Evolutionary conservation across 2,888 invertebrate species (phyloP).

Genomic region (Caenorhabditis plicata): DNA sequence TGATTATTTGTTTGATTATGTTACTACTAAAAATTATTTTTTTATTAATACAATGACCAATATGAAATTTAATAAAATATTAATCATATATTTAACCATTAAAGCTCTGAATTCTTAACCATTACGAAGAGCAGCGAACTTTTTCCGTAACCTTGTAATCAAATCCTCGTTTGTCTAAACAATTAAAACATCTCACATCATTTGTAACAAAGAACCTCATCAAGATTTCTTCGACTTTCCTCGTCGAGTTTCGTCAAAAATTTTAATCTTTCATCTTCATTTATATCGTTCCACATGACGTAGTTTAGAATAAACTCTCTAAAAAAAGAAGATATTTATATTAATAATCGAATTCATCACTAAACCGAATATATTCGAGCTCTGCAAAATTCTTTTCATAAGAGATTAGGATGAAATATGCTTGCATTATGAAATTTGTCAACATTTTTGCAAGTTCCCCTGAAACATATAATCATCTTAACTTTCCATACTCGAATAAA

Average conservation of each 20-base stretch:
- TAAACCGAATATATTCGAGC: conserved; percentile 10
- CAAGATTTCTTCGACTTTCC: conserved; percentile 7
- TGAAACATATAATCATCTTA: too few relatives aligned
- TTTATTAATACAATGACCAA: neutral
- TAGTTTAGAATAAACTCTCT: conserved; percentile 5
- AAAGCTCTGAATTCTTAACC: neutral
- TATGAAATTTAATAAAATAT: neutral
- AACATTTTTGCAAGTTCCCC: conserved; percentile 4
- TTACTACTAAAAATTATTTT: too few relatives aligned
- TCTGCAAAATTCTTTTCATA: conserved; percentile 6
- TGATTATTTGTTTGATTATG: too few relatives aligned
- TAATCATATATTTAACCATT: neutral
- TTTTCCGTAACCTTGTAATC: neutral
- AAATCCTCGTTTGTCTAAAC: neutral
- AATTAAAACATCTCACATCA: neutral
- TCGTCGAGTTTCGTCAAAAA: conserved; percentile 5
- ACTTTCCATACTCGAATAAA: too few relatives aligned
- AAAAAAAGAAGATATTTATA: neutral
- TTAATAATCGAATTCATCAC: neutral
- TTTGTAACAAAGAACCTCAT: conserved; percentile 4
- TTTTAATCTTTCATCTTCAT: neutral
- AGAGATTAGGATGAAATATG: neutral
- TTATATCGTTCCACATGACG: conserved; percentile 7
- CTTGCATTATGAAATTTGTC: conserved; percentile 3
- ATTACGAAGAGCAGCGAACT: neutral